Evolutionary conservation across 1,140 invertebrate genomes (phyloP), one percentile per base, ranked within the genome.

Genomic region (Orchestia grillus): DNA sequence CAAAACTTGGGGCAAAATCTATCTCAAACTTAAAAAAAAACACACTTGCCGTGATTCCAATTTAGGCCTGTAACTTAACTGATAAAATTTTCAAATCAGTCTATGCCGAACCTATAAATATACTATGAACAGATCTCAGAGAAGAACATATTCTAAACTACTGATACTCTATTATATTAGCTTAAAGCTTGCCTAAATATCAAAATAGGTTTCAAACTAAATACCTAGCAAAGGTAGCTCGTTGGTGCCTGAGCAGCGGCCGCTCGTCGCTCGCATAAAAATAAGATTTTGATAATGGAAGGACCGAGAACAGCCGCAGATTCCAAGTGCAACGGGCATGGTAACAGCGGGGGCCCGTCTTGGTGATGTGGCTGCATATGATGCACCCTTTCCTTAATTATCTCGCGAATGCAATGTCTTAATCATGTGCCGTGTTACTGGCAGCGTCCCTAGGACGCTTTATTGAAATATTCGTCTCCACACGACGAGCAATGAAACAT

Each of bases 371-470:
- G 92, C 92, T 94, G 92, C 92, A 47, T 94, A 8, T 94, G 92
- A 94, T 94, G 92, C 92, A 94, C 92, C 92, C 92, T 94, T 94
- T 94, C 92, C 36, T 42, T 94, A 94, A 94, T 94, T 94, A 94
- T 47, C 92, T 94, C 43, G 6, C 44, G 41, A 94, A 19, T 94
- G 92, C 92, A 94, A 23, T 94, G 92, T 45, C 43, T 44, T 94
- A 94, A 94, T 94, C 44, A 94, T 47, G 88, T 0, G 41, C 4
- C 44, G 92, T 45, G 36, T 44, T 94, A 44, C 40, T 44, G 41
- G 43, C 62, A 77, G 62, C 28, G 62, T 15, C 62, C 62, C 11
- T 36, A 23, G 62, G 62, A 77, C 11, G 62, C 62, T 28, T 77
- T 77, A 36, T 53, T 53, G 47, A 53, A 53, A 53, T 77, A 77